A percentile compares a stretch with the other conserved stretches of the same genome.
phyloP scores from a whole-genome alignment of 2,888 invertebrate species.

The Achlya flavicornis region DNA sequence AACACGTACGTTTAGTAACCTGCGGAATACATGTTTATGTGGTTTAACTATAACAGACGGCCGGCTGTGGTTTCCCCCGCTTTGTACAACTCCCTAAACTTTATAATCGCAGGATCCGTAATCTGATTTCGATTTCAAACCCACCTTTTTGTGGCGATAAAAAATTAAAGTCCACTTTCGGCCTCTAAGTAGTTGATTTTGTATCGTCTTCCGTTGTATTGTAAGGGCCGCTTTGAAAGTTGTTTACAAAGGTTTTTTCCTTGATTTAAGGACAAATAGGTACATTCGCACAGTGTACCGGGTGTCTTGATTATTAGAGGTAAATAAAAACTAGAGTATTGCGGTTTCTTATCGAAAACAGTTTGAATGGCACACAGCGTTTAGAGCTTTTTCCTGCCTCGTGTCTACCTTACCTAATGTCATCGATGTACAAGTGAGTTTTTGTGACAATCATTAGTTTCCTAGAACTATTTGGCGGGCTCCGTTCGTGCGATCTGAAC shows the following conservation, averaged over 20 bases:
- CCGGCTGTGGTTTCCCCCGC: constrained; percentile 54
- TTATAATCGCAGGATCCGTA: constrained; percentile 71
- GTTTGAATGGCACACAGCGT: constrained; percentile 24
- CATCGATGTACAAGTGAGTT: constrained; percentile 37
- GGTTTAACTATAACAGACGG: constrained; percentile 48
- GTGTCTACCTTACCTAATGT: constrained; percentile 31
- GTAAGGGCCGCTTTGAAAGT: constrained; percentile 47
- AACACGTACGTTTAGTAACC: constrained; percentile 49
- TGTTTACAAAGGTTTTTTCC: constrained; percentile 50
- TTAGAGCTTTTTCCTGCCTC: constrained; percentile 38
- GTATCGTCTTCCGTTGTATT: constrained; percentile 46
- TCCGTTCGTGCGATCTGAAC: constrained; percentile 34
- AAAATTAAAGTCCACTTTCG: constrained; percentile 66
- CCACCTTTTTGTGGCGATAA: constrained; percentile 70
- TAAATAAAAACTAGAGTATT: neutral
- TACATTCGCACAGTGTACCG: constrained; percentile 39
- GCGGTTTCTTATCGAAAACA: constrained; percentile 9
- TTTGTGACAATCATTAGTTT: constrained; percentile 59
- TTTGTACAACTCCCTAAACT: constrained; percentile 64
- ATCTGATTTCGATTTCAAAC: constrained; percentile 76
- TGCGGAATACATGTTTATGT: constrained; percentile 56
- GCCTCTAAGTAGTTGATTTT: constrained; percentile 54
- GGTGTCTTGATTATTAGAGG: constrained; percentile 9
- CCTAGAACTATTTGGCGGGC: constrained; percentile 46
- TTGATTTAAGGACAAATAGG: constrained; percentile 42